Evolutionary conservation across 2,888 invertebrate genomes (phyloP).

Genomic region (Leptopilina myrica): DNA sequence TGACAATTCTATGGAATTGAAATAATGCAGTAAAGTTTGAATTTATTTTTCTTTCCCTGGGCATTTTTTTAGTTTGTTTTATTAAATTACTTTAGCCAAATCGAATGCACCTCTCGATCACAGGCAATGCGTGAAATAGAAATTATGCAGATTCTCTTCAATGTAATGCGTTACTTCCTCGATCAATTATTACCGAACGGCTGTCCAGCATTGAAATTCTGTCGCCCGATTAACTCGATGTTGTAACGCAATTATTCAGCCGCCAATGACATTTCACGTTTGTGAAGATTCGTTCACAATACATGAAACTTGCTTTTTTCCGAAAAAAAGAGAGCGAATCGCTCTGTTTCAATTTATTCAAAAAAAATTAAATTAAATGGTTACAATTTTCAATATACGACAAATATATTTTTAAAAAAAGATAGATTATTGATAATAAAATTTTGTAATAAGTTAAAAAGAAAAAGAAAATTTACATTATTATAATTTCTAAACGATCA

Average conservation of each 20-base stretch:
- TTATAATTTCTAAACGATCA: no score
- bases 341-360: conserved; percentile 23
- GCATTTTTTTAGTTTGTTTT: neutral
- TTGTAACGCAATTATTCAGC: conserved; percentile 64
- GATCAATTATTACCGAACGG: conserved; percentile 61
- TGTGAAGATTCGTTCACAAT: conserved; percentile 36
- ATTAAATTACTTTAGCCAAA: neutral
- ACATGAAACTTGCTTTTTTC: conserved; percentile 2
- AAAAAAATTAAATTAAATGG: conserved; percentile 5
- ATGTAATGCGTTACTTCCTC: conserved; percentile 56
- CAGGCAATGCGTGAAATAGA: conserved; percentile 43
- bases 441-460: no score
- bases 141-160: conserved; percentile 49
- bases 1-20: neutral
- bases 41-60: neutral
- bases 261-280: conserved; percentile 46
- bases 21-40: neutral
- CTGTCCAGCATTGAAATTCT: conserved; percentile 58
- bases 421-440: no score
- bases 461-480: no score
- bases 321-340: neutral
- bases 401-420: neutral
- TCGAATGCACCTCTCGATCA: neutral
- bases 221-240: conserved; percentile 36
- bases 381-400: neutral